A percentile compares a stretch with the other conserved stretches of the same genome.
phyloP scores from a whole-genome alignment of 2,888 invertebrate genomes.

The Philonicus albiceps region DNA sequence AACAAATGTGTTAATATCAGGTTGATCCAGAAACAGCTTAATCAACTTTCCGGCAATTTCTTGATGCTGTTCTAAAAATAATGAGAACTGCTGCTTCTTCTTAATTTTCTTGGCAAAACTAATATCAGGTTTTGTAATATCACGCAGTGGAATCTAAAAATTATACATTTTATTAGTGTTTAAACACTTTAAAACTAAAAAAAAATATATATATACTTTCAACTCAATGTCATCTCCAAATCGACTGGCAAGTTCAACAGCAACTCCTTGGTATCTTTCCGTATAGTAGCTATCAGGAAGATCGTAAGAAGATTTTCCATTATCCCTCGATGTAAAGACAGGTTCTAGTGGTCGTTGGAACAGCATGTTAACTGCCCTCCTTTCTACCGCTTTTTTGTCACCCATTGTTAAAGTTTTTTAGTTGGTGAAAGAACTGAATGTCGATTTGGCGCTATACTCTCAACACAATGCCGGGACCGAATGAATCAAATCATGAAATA shows the following conservation, averaged over 20 bases:
- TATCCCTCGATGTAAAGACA: slow-evolving; percentile 57
- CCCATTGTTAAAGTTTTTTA: neutral
- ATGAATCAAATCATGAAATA: neutral
- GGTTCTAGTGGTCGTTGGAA: slow-evolving; percentile 62
- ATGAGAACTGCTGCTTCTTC: slow-evolving; percentile 67
- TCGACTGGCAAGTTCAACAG: slow-evolving; percentile 56
- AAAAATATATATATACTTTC: slow-evolving; percentile 47
- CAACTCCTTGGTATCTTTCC: slow-evolving; percentile 55
- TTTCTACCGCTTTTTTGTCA: neutral
- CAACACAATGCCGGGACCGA: neutral
- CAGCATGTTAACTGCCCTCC: slow-evolving; percentile 54
- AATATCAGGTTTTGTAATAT: slow-evolving; percentile 57
- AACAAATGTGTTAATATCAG: slow-evolving; percentile 70
- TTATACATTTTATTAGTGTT: neutral
- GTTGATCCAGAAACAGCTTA: slow-evolving; percentile 72
- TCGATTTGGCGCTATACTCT: neutral
- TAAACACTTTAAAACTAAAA: neutral
- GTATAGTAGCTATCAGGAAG: slow-evolving; percentile 59
- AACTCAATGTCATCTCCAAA: slow-evolving; percentile 57
- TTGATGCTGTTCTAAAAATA: slow-evolving; percentile 77
- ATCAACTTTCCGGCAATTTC: slow-evolving; percentile 75
- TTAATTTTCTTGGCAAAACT: slow-evolving; percentile 55
- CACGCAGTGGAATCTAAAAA: slow-evolving; percentile 56
- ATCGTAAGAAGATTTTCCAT: slow-evolving; percentile 58
- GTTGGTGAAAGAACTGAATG: neutral